phyloP scores from a whole-genome alignment of 1,140 invertebrate genomes.

The Diploscapter pachys region DNA sequence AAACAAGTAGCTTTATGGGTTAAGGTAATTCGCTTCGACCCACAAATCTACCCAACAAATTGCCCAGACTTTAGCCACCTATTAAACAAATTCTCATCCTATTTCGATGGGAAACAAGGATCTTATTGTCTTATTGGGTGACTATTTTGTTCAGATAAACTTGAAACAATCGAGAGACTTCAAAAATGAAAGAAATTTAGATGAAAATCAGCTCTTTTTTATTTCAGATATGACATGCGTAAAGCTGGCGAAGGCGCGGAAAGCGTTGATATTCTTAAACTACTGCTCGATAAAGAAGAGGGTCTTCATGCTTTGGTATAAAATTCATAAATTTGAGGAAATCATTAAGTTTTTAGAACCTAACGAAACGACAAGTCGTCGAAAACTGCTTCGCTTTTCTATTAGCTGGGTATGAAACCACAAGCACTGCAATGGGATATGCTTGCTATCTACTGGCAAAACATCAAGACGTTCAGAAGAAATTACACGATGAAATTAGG shows the following conservation, averaged over 20 bases:
- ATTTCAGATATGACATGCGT: slow-evolving; percentile 8
- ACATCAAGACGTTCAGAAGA: slow-evolving; percentile 60
- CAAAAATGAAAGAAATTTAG: too few species aligned
- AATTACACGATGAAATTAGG: slow-evolving; percentile 58
- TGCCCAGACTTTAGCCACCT: too few species aligned
- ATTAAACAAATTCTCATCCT: too few species aligned
- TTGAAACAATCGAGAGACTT: too few species aligned
- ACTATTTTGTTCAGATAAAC: too few species aligned
- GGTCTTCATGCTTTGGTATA: slow-evolving; percentile 5
- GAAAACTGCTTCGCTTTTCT: slow-evolving; percentile 59
- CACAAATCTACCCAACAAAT: too few species aligned
- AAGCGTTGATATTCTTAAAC: slow-evolving; percentile 18
- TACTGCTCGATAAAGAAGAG: slow-evolving; percentile 23
- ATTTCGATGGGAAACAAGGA: too few species aligned
- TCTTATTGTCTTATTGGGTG: too few species aligned
- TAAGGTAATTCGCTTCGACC: too few species aligned
- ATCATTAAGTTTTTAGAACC: not conserved
- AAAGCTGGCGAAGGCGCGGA: slow-evolving; percentile 1
- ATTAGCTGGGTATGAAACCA: slow-evolving; percentile 63
- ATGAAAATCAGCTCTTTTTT: too few species aligned
- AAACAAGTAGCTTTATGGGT: too few species aligned
- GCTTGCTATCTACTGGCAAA: slow-evolving; percentile 59
- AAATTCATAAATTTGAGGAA: not conserved
- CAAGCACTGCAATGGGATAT: slow-evolving; percentile 59
- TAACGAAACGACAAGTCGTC: slow-evolving; percentile 25